Evolutionary conservation across 2,888 invertebrate species (phyloP), one percentile per base, ranked within the genome.

Genomic region (Dryococelus australis): DNA sequence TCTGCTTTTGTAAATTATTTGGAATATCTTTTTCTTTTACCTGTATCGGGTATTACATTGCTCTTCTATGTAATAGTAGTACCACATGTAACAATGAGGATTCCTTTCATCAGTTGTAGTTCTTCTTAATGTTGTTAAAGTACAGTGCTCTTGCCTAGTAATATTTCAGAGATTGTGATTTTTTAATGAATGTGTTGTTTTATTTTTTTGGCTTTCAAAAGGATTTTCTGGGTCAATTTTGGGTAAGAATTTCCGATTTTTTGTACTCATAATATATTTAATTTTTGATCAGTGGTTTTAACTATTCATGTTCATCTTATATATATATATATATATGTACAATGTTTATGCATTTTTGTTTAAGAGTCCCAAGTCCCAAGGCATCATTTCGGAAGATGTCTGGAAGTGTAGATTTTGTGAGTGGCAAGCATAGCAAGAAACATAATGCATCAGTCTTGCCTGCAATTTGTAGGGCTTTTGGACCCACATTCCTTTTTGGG

Each of bases 401-500:
- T 47, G 96, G 95, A 24, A 95, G 95, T 90, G 96, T 97, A 9
- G 95, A 96, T 90, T 96, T 97, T 91, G 92, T 87, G 43, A 81
- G 86, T 26, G 53, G 86, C n/a, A 88, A 85, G 86, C 87, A 87
- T 87, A 93, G 93, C 5, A 95, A 95, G 88, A 95, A 94, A 90
- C 95, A 96, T 89, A 94, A 95, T 86, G 97, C 98, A 0, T 98
- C 98, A 0, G 96, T 99, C 90, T 93, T 98, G 91, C 96, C 96
- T 53, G 96, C 98, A 0, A 94, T 99, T 85, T 94, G 97, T 90
- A 95, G 96, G 91, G 97, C 98, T 9, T 99, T 98, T 92, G 98
- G 98, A 85, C 95, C 96, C 0, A 96, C 97, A 87, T 98, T 98
- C 91, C 88, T 98, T 0, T 96, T 98, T 90, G 98, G 98, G n/a